A percentile compares a stretch with the other conserved stretches of the same genome.
Conservation (phyloP, 2,797 vertebrate species). For the Acanthurus leucopareius region DNA sequence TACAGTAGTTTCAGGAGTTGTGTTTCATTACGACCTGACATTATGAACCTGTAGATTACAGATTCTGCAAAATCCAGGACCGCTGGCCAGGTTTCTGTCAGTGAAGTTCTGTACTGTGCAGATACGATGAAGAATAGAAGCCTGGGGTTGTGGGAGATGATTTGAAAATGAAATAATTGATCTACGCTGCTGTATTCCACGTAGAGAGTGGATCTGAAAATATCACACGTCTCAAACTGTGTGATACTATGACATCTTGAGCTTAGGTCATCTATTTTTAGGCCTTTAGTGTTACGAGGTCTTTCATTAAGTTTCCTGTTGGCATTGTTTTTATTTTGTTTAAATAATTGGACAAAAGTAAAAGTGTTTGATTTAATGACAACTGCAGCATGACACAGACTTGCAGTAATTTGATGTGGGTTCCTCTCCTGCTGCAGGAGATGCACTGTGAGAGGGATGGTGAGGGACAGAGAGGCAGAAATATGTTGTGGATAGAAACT, state of each 20-base stretch:
- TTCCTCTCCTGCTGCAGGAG: constrained; percentile 1
- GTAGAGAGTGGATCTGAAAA: background rate
- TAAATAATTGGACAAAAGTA: constrained; percentile 1
- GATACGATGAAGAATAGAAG: background rate
- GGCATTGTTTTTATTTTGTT: constrained; percentile 1
- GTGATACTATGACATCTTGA: background rate
- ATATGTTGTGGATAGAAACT: constrained; percentile 29
- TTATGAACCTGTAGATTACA: constrained; percentile 18
- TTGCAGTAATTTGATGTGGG: background rate
- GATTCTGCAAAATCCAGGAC: constrained; percentile 11
- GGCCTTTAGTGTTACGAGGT: background rate
- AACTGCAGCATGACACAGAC: background rate
- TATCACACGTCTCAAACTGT: background rate
- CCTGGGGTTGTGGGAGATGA: background rate
- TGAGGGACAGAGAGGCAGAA: constrained; percentile 2
- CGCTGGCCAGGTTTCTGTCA: constrained; percentile 13
- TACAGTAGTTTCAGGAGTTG: constrained; percentile 32
- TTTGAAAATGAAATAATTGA: background rate
- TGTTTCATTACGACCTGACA: constrained; percentile 48
- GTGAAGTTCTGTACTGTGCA: background rate
- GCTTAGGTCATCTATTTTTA: background rate
- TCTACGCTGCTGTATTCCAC: background rate
- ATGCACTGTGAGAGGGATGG: background rate
- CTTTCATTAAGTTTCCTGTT: background rate
- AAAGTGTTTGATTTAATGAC: background rate